Conservation (phyloP, 2,797 vertebrate species). For the Cyclura pinguis region DNA sequence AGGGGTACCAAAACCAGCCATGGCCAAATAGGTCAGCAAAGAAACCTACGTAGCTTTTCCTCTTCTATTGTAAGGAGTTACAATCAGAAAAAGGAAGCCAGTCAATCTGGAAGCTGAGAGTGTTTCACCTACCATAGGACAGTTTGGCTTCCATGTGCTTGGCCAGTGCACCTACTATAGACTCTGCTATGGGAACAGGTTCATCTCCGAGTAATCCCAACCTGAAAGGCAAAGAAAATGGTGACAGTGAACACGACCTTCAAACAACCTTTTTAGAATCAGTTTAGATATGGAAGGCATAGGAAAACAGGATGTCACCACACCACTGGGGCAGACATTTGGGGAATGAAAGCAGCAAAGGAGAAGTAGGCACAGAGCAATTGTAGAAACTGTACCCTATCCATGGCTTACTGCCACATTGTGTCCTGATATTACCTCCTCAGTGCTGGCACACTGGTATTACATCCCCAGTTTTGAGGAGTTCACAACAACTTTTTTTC, state of each 20-base stretch:
- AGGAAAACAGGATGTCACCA: not conserved
- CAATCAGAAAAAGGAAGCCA: not conserved
- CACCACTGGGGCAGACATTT: not conserved
- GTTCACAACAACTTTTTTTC: too few species aligned
- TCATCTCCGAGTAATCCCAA: constrained; percentile 91
- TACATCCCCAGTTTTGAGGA: too few species aligned
- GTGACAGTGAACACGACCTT: not conserved
- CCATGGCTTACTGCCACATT: not conserved
- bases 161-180: constrained; percentile 86
- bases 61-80: not conserved
- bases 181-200: constrained; percentile 86
- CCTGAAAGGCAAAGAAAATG: constrained; percentile 76
- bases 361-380: not conserved
- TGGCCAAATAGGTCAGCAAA: not conserved
- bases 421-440: not conserved
- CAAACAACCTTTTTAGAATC: not conserved
- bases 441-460: not conserved
- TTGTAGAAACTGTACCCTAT: not conserved
- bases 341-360: not conserved
- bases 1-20: not conserved
- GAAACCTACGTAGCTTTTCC: too few species aligned
- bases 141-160: constrained; percentile 91
- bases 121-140: constrained; percentile 84
- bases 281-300: not conserved
- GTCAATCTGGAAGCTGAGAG: not conserved